Conservation (phyloP, 2,113 vertebrate species). For the Amazona guildingii region DNA sequence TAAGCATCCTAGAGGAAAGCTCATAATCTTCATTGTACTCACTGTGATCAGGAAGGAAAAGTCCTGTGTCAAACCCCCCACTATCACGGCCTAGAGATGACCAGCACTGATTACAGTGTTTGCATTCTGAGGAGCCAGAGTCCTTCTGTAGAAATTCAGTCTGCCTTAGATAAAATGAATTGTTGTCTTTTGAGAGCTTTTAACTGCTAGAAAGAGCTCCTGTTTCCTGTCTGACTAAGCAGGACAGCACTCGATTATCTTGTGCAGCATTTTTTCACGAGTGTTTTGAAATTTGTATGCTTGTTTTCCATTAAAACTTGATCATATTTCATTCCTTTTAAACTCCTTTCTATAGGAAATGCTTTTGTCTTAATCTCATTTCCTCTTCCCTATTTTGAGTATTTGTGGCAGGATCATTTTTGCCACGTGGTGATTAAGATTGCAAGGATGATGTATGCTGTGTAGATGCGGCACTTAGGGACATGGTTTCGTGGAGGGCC, state of each 20-base stretch:
- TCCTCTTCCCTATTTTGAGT: neutral
- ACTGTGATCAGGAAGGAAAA: neutral
- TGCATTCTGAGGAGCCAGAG: neutral
- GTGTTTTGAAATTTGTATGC: neutral
- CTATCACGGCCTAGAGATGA: neutral
- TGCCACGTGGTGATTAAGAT: neutral
- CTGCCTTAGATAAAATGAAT: neutral
- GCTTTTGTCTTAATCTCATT: neutral
- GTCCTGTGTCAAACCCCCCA: neutral
- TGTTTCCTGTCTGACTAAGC: neutral
- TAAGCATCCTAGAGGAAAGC: neutral
- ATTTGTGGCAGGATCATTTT: neutral
- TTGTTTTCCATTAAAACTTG: neutral
- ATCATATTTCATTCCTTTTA: neutral
- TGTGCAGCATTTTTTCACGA: neutral
- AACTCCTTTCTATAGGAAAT: neutral
- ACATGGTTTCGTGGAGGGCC: neutral
- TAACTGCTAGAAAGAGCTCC: neutral
- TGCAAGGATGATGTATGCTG: neutral
- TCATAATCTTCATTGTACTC: neutral
- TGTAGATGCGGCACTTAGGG: fast-evolving
- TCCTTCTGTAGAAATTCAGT: neutral
- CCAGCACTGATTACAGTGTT: neutral
- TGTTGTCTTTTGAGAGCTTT: neutral
- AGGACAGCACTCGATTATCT: neutral